Base-by-base conservation (phyloP, 2,888 invertebrate species). In the Onchidella celtica region DNA sequence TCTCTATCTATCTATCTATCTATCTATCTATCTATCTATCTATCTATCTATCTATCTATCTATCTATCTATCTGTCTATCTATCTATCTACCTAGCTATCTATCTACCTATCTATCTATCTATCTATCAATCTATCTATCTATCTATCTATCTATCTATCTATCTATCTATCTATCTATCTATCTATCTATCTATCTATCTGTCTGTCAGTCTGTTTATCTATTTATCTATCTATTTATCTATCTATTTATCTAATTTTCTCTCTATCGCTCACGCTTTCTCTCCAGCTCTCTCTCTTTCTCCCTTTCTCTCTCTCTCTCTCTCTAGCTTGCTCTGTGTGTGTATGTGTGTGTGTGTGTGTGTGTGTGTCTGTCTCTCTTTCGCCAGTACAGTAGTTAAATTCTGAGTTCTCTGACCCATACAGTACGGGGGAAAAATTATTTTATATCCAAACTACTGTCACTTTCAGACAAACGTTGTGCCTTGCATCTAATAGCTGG, bases 101-200 rank as follows among this genome's bases (percentile, higher is more conserved):
- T 47, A 6, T 47, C 47, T 47, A 6, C 17, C 47, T 47, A 6
- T 47, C 47, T 47, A 6, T 47, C 47, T 47, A 6, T 47, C 47
- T 47, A 6, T 47, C n/a, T 17, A 61, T 61, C 61, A 61, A 61
- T 61, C 61, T 17, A 61, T 61, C 61, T 17, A 61, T 61, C 61
- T 17, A 61, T 61, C 61, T 17, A 61, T 61, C 61, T 17, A 61
- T 61, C 61, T 17, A 61, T 61, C 61, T 17, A 61, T 61, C 61
- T 14, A 61, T 61, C n/a, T 14, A 61, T 61, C n/a, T 14, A 61
- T 61, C n/a, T 14, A 61, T 61, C n/a, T 14, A 61, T 61, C n/a
- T 14, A 61, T 61, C 61, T 14, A 61, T 61, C 61, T 14, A 61
- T 61, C 61, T 14, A 61, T 61, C 61, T 14, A 61, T 61, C 61